These are phyloP conservation scores for Parapsyche elsis DNA, from an alignment of 1,140 invertebrate species.

Conservation along the genomic window DNA sequence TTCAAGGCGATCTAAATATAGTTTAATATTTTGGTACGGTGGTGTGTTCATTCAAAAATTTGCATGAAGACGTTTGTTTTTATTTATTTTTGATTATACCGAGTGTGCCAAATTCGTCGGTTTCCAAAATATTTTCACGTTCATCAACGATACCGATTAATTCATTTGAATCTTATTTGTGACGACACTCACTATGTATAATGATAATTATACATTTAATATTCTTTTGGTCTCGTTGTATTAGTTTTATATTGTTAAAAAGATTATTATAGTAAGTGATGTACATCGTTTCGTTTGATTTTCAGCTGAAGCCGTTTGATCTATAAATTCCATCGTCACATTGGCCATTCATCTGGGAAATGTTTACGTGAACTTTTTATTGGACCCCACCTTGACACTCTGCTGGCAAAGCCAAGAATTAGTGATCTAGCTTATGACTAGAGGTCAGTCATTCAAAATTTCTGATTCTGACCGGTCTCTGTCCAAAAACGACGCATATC, in stretches of 20 bases:
- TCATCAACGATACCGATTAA: too few species aligned
- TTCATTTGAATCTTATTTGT: too few species aligned
- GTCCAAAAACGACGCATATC: conserved; percentile 2
- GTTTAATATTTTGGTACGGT: not conserved
- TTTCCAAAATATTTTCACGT: not conserved
- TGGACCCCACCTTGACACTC: conserved; percentile 16
- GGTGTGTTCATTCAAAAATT: conserved; percentile 34
- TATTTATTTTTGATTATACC: not conserved
- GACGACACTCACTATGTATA: too few species aligned
- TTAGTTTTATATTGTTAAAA: not conserved
- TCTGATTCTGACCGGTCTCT: conserved; percentile 38
- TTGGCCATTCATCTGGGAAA: conserved; percentile 24
- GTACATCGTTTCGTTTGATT: conserved; percentile 34
- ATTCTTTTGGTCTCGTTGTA: too few species aligned
- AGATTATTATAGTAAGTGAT: not conserved
- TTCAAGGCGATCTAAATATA: conserved; percentile 53
- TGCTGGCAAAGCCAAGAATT: conserved; percentile 30
- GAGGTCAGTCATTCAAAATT: conserved; percentile 52
- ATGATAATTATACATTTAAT: too few species aligned
- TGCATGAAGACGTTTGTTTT: not conserved
- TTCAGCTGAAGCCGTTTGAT: conserved; percentile 26
- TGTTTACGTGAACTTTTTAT: conserved; percentile 39
- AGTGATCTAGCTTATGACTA: conserved; percentile 37
- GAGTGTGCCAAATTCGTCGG: not conserved
- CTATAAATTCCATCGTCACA: conserved; percentile 12